Conservation (phyloP, 2,113 vertebrate species). For the Tachysurus vachellii region DNA sequence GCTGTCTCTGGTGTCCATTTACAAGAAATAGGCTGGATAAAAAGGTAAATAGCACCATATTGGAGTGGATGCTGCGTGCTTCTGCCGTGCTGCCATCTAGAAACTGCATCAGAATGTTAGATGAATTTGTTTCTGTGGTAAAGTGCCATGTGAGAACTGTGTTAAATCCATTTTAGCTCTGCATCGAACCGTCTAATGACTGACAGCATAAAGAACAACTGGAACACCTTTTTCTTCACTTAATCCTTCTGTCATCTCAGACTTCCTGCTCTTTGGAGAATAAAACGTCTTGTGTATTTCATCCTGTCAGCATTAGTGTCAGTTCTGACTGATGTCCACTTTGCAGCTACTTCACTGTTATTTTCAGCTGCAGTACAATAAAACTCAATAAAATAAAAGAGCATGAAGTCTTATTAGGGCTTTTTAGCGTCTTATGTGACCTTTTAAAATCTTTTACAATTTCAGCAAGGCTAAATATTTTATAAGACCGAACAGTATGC, state of each 20-base stretch:
- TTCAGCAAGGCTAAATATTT: not conserved
- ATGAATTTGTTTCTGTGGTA: not conserved
- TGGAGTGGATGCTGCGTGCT: too few species aligned
- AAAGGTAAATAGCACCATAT: too few species aligned
- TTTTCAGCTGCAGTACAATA: not conserved
- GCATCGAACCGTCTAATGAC: not conserved
- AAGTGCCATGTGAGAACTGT: conserved; percentile 4
- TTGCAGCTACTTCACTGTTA: not conserved
- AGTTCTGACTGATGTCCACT: not conserved
- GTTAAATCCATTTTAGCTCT: conserved; percentile 35
- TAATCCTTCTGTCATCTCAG: conserved; percentile 23
- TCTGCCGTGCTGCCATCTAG: not conserved
- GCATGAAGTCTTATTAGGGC: not conserved
- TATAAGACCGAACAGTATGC: not conserved
- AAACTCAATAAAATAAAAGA: not conserved
- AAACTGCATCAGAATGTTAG: not conserved
- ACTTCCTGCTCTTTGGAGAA: conserved; percentile 20
- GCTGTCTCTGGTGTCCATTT: too few species aligned
- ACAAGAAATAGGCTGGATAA: too few species aligned
- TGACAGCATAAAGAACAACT: conserved; percentile 39
- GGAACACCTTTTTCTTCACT: conserved; percentile 29
- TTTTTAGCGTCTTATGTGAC: conserved; percentile 9
- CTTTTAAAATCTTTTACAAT: conserved; percentile 33
- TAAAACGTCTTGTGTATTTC: conserved; percentile 31
- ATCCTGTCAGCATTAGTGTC: conserved; percentile 16